These are phyloP conservation scores for Caenorhabditis sp. DNA, from an alignment of 2,888 invertebrate genomes.

Conservation along the genomic window DNA sequence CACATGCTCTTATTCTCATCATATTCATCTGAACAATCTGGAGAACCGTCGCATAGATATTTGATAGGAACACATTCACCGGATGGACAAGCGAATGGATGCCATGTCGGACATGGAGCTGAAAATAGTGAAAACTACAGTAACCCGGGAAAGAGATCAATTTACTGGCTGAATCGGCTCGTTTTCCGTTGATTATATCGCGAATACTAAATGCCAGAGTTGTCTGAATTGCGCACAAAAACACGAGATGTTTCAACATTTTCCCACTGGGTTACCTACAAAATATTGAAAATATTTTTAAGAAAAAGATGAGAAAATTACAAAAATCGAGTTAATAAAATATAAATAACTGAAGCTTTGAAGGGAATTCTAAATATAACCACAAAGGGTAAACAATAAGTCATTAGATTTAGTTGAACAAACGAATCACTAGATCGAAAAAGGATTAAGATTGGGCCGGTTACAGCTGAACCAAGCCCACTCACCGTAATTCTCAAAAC, in stretches of 20 bases:
- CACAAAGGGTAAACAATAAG: too few relatives aligned
- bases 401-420: too few relatives aligned
- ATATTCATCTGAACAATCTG: slow-evolving; percentile 89
- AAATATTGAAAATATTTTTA: background rate
- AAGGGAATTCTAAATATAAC: too few relatives aligned
- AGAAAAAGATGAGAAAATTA: background rate
- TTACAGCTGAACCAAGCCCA: too few relatives aligned
- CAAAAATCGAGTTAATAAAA: background rate
- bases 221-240: slow-evolving; percentile 34
- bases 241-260: slow-evolving; percentile 40
- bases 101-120: slow-evolving; percentile 84
- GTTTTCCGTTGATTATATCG: slow-evolving; percentile 52
- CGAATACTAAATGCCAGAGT: slow-evolving; percentile 51
- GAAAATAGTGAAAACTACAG: background rate
- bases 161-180: slow-evolving; percentile 40
- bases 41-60: slow-evolving; percentile 91
- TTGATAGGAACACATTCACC: slow-evolving; percentile 95
- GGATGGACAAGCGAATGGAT: slow-evolving; percentile 90
- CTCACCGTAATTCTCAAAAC: too few relatives aligned
- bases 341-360: slow-evolving; percentile 8
- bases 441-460: too few relatives aligned
- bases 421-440: too few relatives aligned
- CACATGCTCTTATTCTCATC: slow-evolving; percentile 93
- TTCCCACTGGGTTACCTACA: slow-evolving; percentile 37
- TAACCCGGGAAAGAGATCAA: background rate